Evolutionary conservation across 2,888 invertebrate species (phyloP).

Genomic region (Dryobota labecula): DNA sequence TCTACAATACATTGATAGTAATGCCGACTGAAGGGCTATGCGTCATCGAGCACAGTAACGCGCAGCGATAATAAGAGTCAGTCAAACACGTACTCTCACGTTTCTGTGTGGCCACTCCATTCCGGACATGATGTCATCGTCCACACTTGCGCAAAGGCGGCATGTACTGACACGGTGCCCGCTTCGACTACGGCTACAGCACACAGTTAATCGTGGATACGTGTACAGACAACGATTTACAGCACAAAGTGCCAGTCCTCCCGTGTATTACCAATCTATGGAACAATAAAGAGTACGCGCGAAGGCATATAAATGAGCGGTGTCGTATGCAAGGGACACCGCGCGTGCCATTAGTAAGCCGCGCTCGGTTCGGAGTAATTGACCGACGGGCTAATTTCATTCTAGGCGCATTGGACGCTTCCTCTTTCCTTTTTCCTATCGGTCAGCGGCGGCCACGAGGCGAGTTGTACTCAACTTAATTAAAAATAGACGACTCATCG

Average conservation of each 20-base stretch:
- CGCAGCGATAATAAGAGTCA: constrained; percentile 76
- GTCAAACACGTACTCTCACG: constrained; percentile 82
- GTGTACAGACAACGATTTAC: constrained; percentile 90
- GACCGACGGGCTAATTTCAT: constrained; percentile 89
- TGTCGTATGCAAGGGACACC: constrained; percentile 86
- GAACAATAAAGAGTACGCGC: constrained; percentile 89
- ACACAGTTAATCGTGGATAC: constrained; percentile 89
- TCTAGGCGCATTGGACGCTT: constrained; percentile 88
- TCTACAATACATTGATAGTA: constrained; percentile 56
- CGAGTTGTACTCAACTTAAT: constrained; percentile 68
- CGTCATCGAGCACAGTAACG: constrained; percentile 78
- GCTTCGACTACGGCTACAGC: constrained; percentile 77
- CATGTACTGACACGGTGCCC: constrained; percentile 84
- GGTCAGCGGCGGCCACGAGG: constrained; percentile 85
- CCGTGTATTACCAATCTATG: constrained; percentile 90
- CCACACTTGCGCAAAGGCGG: constrained; percentile 81
- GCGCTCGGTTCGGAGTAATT: constrained; percentile 87
- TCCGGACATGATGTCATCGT: constrained; percentile 89
- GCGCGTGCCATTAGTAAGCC: constrained; percentile 88
- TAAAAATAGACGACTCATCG: constrained; percentile 45
- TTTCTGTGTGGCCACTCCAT: constrained; percentile 85
- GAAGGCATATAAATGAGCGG: constrained; percentile 87
- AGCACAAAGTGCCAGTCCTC: constrained; percentile 89
- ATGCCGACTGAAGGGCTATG: constrained; percentile 72
- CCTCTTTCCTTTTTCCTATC: constrained; percentile 91